Evolutionary conservation across 92 coral and sea anemone species (phyloP), one percentile per base, ranked within the genome.

Genomic region (Epizoanthus ramosus): DNA sequence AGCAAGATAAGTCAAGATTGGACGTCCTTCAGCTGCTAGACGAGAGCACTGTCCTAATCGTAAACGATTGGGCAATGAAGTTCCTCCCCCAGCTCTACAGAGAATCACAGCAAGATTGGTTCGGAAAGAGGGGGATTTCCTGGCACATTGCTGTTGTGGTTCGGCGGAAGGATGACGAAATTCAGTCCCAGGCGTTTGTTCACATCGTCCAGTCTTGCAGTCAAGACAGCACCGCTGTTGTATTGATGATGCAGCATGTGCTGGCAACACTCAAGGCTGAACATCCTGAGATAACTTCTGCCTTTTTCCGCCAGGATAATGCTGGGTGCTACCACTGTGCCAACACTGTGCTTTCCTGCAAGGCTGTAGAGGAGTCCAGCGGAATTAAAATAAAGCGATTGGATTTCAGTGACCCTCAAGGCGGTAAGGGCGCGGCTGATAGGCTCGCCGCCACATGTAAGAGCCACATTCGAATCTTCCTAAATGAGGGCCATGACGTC

Each of bases 11-110:
- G 28, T 63, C 74, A 37, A 63, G 74, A 37, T 59, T 80, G 58
- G 84, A 80, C 66, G 35, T n/a, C 10, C 84, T 80, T 65, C 52
- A 63, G n/a, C 73, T 19, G 72, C 74, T 80, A 18, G 66, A 80
- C 63, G 31, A 80, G 60, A 64, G 41, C 84, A 63, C 84, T 18
- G 63, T 80, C 6, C 67, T 65, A 8, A 64, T 80, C 24, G 79
- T 81, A 8, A 70, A 57, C 7, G 85, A 70, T 31, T 81, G 85
- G 85, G 85, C 87, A 68, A 82, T 82, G 87, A 85, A 75, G 60
- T 85, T 69, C 25, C 85, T 71, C 68, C 85, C 79, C 47, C 84
- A 80, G 73, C 14, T 47, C 19, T 65, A 14, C 54, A 63, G 64
- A 53, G 84, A 64, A 28, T 70, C 79, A 23, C 79, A 81, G n/a